Evolutionary conservation across 2,888 invertebrate species (phyloP), one percentile per base, ranked within the genome.

Genomic region (Liodrosophila aerea): DNA sequence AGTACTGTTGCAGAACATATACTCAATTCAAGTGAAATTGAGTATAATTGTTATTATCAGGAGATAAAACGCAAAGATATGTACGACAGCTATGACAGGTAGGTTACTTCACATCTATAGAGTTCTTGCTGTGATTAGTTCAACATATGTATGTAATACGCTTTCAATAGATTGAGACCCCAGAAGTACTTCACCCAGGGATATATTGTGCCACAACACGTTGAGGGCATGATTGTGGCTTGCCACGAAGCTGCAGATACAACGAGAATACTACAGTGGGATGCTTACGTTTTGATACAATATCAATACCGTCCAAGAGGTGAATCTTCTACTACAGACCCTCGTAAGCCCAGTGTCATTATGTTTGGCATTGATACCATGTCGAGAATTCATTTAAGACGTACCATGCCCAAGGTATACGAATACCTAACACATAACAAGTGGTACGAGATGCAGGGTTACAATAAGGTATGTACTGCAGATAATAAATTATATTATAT

Each of bases 391-490:
- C 34, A 43, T 93, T 93, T 73, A 93, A 91, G 93, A 7, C 92
- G 95, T 36, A 93, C 94, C 2, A 93, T 97, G 93, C 94, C 93
- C 1, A 82, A 92, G 18, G 92, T 94, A 0, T 90, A 92, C 7
- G 88, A 91, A 70, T 94, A 94, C 73, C 88, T 91, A 9, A 88
- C 92, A 12, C 90, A 92, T 4, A 46, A 4, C 1, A 93, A 92
- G 49, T 95, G 95, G 92, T 89, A 94, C 27, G 93, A 93, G 57
- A 91, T 94, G 86, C 92, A 93, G 73, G 96, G 95, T 1, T 96
- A 95, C 88, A 92, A 92, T 77, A 93, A 92, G 91, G 92, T 92
- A 2, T 46, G 30, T 1, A 7, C 4, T 22, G 7, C 8, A 11
- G 3, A n/a, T 2, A 2, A 7, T 1, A 27, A 4, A 0, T 7